Evolutionary conservation across 1,140 invertebrate species (phyloP), one percentile per base, ranked within the genome.

Genomic region (Magallana ariakensis): DNA sequence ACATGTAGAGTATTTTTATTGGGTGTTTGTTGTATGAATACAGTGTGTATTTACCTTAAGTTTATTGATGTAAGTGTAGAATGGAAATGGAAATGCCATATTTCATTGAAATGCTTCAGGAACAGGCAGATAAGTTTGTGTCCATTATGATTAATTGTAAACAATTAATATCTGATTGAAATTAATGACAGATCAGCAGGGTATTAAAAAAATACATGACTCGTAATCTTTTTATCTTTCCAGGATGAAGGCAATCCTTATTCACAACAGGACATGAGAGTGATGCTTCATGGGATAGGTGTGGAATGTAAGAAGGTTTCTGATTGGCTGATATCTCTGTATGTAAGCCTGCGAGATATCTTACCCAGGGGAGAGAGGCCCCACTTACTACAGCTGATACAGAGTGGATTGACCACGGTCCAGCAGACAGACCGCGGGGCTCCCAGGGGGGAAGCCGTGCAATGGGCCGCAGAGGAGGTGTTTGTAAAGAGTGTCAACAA

Each of bases 341-440:
- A 94, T 80, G 13, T 83, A 15, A 60, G 58, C 19, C 82, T 94
- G 83, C 89, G 86, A 83, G 89, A 91, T 58, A 84, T 90, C 60
- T 80, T 91, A 66, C 66, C 90, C 8, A 86, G 80, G 82, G 90
- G 95, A 85, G 93, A 94, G 53, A 90, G 88, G 83, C 92, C 91
- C 46, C 80, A 86, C 33, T 46, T 94, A 1, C 87, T 89, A 13
- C 90, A 97, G 89, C 92, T 97, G 4, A 92, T 97, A 26, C 96
- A 97, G 90, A 95, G 95, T 1, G 95, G 96, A 0, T 96, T 96
- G 91, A 92, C 97, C 62, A 95, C 96, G 22, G 95, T 94, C 19
- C 96, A 97, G 93, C 96, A 96, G 92, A 90, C 96, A 60, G 93
- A 95, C 1, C 94, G 96, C 85, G 97, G 96, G 1, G 95, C 96